Conservation (phyloP, 2,888 invertebrate genomes). For the Andrena flavipes region DNA sequence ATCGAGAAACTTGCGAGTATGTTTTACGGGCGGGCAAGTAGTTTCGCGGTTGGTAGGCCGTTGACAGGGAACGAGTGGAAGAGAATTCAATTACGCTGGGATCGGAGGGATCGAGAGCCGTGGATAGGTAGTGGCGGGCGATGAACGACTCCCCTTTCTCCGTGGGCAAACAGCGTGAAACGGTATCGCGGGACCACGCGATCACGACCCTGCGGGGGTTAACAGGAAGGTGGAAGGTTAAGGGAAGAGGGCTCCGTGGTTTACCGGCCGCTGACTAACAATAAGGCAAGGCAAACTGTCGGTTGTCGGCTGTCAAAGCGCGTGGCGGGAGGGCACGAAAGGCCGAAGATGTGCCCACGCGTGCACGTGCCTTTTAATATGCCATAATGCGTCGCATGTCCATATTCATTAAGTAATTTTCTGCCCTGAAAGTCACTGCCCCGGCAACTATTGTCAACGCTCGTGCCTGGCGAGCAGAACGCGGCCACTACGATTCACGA, state of each 20-base stretch:
- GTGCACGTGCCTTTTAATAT: constrained; percentile 78
- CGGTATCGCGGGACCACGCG: constrained; percentile 52
- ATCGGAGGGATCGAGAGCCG: constrained; percentile 6
- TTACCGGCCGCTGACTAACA: constrained; percentile 49
- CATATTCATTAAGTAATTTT: constrained; percentile 83
- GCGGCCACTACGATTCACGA: background rate
- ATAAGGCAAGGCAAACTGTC: constrained; percentile 60
- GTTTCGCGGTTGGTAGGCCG: background rate
- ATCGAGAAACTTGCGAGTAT: background rate
- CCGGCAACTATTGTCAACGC: constrained; percentile 25
- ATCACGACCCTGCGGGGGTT: constrained; percentile 16
- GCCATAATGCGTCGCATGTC: constrained; percentile 82
- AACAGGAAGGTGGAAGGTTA: constrained; percentile 17
- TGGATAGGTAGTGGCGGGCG: background rate
- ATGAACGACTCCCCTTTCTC: constrained; percentile 13
- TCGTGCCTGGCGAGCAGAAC: background rate
- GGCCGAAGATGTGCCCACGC: constrained; percentile 67
- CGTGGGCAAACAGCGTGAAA: constrained; percentile 59
- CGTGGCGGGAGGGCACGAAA: constrained; percentile 29
- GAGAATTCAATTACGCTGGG: constrained; percentile 37
- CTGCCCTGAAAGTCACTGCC: constrained; percentile 64
- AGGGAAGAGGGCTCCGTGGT: constrained; percentile 14
- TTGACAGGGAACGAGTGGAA: constrained; percentile 17
- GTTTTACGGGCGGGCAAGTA: background rate
- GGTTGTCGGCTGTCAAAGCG: constrained; percentile 60